phyloP scores from a whole-genome alignment of 2,113 vertebrate genomes.

The Lathamus discolor region DNA sequence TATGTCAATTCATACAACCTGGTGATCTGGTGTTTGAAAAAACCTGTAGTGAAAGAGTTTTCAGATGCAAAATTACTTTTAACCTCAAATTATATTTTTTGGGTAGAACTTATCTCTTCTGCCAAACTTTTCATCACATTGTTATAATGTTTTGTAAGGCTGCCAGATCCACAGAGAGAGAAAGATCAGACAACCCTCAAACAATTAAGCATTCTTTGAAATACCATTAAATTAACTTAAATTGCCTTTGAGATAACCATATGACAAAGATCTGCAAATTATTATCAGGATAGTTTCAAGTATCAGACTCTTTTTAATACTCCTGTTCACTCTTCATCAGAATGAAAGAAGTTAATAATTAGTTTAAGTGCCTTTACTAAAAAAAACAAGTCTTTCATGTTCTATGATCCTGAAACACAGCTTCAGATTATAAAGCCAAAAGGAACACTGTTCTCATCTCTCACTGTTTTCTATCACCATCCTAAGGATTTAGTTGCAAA shows the following conservation, averaged over 20 bases:
- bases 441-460: background rate
- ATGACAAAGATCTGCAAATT: background rate
- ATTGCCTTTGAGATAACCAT: constrained; percentile 23
- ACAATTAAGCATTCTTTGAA: constrained; percentile 39
- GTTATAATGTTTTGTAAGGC: constrained; percentile 31
- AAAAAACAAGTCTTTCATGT: background rate
- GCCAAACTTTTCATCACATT: constrained; percentile 52
- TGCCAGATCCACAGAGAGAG: constrained; percentile 8
- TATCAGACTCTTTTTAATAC: background rate
- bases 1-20: background rate
- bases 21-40: background rate
- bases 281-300: constrained; percentile 18
- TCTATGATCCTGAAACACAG: background rate
- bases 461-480: background rate
- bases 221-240: constrained; percentile 52
- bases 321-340: background rate
- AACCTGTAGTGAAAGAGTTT: background rate
- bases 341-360: background rate
- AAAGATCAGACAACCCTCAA: constrained; percentile 3
- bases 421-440: background rate
- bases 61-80: background rate
- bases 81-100: background rate
- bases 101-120: background rate
- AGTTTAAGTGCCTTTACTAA: background rate
- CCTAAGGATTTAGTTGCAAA: background rate